phyloP scores from a whole-genome alignment of 2,888 invertebrate species.

The Smittia sp. region DNA sequence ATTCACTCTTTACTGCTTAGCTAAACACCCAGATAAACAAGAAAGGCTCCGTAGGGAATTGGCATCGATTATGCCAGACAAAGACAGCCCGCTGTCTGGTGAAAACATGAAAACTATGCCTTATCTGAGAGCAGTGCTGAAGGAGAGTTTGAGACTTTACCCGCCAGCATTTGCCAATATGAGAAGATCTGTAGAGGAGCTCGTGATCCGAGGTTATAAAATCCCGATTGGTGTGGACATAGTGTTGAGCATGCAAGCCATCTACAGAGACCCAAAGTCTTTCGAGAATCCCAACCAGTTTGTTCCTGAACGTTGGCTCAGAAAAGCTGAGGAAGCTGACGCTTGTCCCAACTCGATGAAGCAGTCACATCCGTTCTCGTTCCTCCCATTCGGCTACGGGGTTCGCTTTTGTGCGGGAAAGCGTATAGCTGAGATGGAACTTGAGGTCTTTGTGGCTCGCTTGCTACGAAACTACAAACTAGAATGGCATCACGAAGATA shows the following conservation, averaged over 20 bases:
- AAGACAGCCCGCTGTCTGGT: conserved; percentile 51
- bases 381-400: conserved; percentile 41
- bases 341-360: conserved; percentile 23
- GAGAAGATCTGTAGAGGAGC: conserved; percentile 57
- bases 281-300: conserved; percentile 30
- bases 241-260: background rate
- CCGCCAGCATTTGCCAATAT: conserved; percentile 61
- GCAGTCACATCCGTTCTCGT: conserved; percentile 35
- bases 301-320: conserved; percentile 42
- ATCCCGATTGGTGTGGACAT: background rate
- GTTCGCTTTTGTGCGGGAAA: conserved; percentile 39
- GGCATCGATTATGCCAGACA: conserved; percentile 51
- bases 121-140: conserved; percentile 69
- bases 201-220: conserved; percentile 60
- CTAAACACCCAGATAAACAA: conserved; percentile 62
- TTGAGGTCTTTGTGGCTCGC: conserved; percentile 36
- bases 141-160: conserved; percentile 64
- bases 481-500: conserved; percentile 42
- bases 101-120: conserved; percentile 55
- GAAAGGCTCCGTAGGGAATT: conserved; percentile 61
- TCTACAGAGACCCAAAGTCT: background rate
- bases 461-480: conserved; percentile 38
- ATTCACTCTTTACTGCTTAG: background rate
- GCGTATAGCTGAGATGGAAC: conserved; percentile 42
- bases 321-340: background rate